Base-by-base conservation (phyloP, 2,113 vertebrate genomes). In the Tichodroma muraria region DNA sequence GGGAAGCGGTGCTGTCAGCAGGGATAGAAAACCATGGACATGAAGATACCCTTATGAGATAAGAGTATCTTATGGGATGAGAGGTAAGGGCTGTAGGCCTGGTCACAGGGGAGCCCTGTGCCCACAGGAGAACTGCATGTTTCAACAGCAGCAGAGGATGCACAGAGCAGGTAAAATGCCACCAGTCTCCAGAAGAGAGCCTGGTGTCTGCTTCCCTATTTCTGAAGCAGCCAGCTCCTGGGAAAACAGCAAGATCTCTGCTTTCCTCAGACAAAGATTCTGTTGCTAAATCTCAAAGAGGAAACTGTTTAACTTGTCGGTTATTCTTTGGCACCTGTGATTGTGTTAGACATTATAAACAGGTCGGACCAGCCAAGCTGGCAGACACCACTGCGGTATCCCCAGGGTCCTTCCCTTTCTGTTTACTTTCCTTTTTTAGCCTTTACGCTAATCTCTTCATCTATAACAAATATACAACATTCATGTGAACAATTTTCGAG, bases 261-360 rank as follows among this genome's bases (percentile, higher is more conserved):
- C 76, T 79, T 60, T 89, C 38, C 56, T 91, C 79, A 70, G 72
- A 30, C 38, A 44, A 56, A 56, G 82, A 71, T 93, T 68, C 60
- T 71, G 49, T 83, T 95, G 85, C 93, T 93, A 85, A 95, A 90
- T 91, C 0, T 1, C 75, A 9, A 12, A 94, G 88, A 77, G 78
- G 68, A 92, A 94, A 91, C 63, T 70, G 33, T 85, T 96, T 79
- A 88, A 91, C 85, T 91, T 88, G 87, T 66, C 14, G 4, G 89
- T 91, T 89, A 91, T 77, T 93, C 84, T 82, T 95, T 95, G 93
- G 94, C 93, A 95, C 76, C 85, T 64, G 38, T 80, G 91, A 82
- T 73, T 65, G 81, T 82, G 68, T 94, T 89, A 91, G 79, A 73
- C 81, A 49, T 57, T 87, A 85, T 54, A 85, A 96, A 95, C 96